Evolutionary conservation across 92 coral and sea anemone genomes (phyloP), one percentile per base, ranked within the genome.

Genomic region (Heteractis magnifica): DNA sequence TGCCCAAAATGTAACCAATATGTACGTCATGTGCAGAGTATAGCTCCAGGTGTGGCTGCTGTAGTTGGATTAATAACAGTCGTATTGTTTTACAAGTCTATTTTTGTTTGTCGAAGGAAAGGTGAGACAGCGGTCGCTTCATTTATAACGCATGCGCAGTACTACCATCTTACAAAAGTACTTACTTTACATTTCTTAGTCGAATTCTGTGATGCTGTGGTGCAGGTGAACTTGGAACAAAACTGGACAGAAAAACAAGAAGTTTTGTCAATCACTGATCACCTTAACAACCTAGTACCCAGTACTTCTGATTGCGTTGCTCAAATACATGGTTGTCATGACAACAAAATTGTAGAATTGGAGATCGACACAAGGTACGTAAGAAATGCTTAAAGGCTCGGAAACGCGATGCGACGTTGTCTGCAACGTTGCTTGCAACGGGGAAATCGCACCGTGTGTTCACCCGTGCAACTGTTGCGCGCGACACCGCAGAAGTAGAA

Each of bases 11-110:
- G 84, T 23, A 70, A 75, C 71, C 76, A 87, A 26, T 93, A 91
- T 68, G 83, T 89, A 7, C 94, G 97, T 71, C 84, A 85, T 78
- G 97, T 93, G 34, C 94, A 91, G 71, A 89, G 97, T 68, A 62
- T 87, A 49, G 97, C 88, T n/a, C 97, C 97, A 34, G 97, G 97
- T 49, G 77, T 87, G 51, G 89, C 92, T 12, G 97, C 97, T 49
- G 73, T 87, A 49, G 49, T 76, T 55, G 97, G 86, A 7, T 78
- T 93, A 11, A n/a, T 93, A 55, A 80, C 82, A 26, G 93, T 93
- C 6, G 16, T 93, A 49, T 74, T 93, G 48, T 93, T 93, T 71
- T 91, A 83, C 83, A 87, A 93, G 41, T 93, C 97, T 23, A 75
- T 59, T 14, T 91, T 93, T 73, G 79, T 86, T 16, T 93, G 97